Conservation (phyloP, 2,888 invertebrate genomes). For the Drosophila differens region DNA sequence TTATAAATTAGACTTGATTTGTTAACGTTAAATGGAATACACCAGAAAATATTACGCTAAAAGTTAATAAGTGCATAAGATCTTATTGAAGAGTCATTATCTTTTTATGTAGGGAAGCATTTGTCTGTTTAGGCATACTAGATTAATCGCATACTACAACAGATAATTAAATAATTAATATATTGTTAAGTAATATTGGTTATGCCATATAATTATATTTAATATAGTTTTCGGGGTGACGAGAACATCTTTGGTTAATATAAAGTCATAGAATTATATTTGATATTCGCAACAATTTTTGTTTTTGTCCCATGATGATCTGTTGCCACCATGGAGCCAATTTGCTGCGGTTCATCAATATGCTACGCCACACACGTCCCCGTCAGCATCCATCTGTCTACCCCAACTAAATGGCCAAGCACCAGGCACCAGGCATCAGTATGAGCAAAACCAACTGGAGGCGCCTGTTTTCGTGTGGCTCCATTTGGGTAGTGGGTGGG, state of each 20-base stretch:
- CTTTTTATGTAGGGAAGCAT: background rate
- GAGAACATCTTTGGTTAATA: background rate
- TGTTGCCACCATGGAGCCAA: slow-evolving; percentile 69
- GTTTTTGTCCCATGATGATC: slow-evolving; percentile 51
- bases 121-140: no score
- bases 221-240: background rate
- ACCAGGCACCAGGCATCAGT: slow-evolving; percentile 18
- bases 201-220: background rate
- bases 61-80: background rate
- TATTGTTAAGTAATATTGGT: background rate
- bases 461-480: slow-evolving; percentile 44
- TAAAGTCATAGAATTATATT: no score
- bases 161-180: background rate
- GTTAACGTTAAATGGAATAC: background rate
- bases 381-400: slow-evolving; percentile 43
- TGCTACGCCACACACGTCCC: slow-evolving; percentile 65
- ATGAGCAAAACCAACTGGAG: slow-evolving; percentile 21
- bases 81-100: background rate
- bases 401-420: slow-evolving; percentile 51
- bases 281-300: background rate
- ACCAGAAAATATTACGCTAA: background rate
- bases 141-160: background rate
- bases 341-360: slow-evolving; percentile 82
- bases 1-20: background rate
- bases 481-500: slow-evolving; percentile 2